Conservation (phyloP, 2,113 vertebrate genomes). For the Nothobranchius furzeri region DNA sequence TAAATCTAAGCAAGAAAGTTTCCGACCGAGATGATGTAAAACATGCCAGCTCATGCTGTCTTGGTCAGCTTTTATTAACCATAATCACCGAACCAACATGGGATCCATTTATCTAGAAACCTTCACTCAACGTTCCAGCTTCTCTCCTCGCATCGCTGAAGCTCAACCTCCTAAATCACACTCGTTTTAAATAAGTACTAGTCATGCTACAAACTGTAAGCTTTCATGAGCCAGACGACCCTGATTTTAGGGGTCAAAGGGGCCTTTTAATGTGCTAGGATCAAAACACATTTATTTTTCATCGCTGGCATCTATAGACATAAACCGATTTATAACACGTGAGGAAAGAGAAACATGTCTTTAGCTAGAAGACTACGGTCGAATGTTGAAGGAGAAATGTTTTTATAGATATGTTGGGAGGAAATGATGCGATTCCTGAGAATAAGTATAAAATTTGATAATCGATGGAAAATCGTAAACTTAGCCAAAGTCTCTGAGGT, state of each 20-base stretch:
- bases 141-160: constrained; percentile 22
- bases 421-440: background rate
- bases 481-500: constrained; percentile 22
- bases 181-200: constrained; percentile 13
- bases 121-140: constrained; percentile 37
- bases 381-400: constrained; percentile 7
- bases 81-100: constrained; percentile 60
- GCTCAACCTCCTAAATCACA: constrained; percentile 23
- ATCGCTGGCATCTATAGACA: background rate
- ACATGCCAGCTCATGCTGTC: constrained; percentile 39
- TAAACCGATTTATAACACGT: constrained; percentile 10
- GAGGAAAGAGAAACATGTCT: constrained; percentile 1
- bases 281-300: constrained; percentile 48
- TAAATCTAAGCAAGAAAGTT: constrained; percentile 27
- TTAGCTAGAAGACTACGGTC: background rate
- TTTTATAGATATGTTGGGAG: background rate
- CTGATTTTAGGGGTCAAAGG: constrained; percentile 11
- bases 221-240: constrained; percentile 27
- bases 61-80: constrained; percentile 59
- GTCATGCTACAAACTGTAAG: constrained; percentile 11
- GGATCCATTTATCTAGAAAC: constrained; percentile 48
- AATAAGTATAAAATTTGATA: constrained; percentile 29
- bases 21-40: constrained; percentile 31
- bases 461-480: constrained; percentile 39
- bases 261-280: constrained; percentile 19